Conservation (phyloP, 2,888 invertebrate genomes). For the Phymatocera aterrima region DNA sequence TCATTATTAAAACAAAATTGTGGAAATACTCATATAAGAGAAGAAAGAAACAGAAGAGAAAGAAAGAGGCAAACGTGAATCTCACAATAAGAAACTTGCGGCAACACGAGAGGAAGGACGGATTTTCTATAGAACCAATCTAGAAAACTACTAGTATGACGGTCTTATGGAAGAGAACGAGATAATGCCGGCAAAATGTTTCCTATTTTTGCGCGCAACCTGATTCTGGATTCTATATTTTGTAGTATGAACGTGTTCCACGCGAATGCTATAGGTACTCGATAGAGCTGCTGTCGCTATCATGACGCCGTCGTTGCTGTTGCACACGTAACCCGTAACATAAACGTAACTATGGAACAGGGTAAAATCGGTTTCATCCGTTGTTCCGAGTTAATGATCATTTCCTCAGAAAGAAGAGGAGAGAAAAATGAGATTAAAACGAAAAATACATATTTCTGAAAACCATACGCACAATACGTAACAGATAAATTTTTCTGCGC, state of each 20-base stretch:
- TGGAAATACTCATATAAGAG: too few relatives aligned
- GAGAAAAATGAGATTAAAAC: background rate
- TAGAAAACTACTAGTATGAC: background rate
- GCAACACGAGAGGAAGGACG: too few relatives aligned
- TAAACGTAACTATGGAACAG: background rate
- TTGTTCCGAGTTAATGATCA: slow-evolving; percentile 12
- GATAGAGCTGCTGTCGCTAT: background rate
- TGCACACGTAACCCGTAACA: background rate
- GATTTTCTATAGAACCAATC: background rate
- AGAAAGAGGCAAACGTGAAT: too few relatives aligned
- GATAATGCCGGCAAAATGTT: background rate
- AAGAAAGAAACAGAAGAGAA: too few relatives aligned
- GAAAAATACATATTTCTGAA: background rate
- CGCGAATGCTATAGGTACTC: background rate
- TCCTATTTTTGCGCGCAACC: background rate
- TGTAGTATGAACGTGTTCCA: slow-evolving; percentile 15
- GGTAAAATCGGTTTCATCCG: slow-evolving; percentile 28
- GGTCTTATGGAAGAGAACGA: too few relatives aligned
- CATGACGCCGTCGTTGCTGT: background rate
- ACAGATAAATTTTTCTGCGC: too few relatives aligned
- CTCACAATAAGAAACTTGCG: too few relatives aligned
- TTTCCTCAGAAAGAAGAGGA: background rate
- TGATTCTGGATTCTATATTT: background rate
- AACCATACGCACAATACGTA: too few relatives aligned
- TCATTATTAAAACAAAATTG: too few relatives aligned